Conservation (phyloP, 2,888 invertebrate species). For the Amphiduros pacificus region DNA sequence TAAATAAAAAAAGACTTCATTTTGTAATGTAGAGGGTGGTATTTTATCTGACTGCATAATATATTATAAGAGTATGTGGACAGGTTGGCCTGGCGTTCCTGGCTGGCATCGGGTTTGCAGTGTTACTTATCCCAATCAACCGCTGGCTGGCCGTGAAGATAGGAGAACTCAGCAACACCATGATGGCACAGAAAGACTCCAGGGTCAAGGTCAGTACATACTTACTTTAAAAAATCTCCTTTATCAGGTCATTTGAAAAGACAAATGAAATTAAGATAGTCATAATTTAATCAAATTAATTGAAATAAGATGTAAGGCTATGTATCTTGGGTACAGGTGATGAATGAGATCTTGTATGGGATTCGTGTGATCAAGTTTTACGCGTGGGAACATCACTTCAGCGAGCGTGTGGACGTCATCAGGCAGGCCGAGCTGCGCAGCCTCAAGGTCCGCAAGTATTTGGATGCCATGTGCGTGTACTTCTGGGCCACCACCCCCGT, state of each 20-base stretch:
- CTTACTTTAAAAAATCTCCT: not conserved
- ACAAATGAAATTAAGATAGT: not conserved
- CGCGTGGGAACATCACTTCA: constrained; percentile 90
- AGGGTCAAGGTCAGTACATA: constrained; percentile 70
- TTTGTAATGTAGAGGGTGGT: no score
- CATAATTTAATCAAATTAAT: no score
- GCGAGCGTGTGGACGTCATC: constrained; percentile 65
- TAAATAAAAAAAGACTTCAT: no score
- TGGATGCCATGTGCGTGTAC: constrained; percentile 96
- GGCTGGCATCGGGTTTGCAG: constrained; percentile 83
- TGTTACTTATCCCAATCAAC: constrained; percentile 90
- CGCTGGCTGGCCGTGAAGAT: constrained; percentile 87
- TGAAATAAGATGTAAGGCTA: no score
- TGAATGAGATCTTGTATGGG: constrained; percentile 83
- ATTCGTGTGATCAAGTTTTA: constrained; percentile 89
- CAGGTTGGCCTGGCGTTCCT: constrained; percentile 89
- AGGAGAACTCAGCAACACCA: constrained; percentile 76
- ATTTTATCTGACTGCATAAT: no score
- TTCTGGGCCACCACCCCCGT: constrained; percentile 99
- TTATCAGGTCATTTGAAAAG: not conserved
- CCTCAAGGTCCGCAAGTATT: constrained; percentile 84
- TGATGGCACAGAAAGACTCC: constrained; percentile 90
- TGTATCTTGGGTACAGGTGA: constrained; percentile 62
- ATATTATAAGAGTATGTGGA: no score
- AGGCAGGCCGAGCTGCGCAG: constrained; percentile 72